Conservation (phyloP, 2,113 vertebrate species). For the Solenodon paradoxus region DNA sequence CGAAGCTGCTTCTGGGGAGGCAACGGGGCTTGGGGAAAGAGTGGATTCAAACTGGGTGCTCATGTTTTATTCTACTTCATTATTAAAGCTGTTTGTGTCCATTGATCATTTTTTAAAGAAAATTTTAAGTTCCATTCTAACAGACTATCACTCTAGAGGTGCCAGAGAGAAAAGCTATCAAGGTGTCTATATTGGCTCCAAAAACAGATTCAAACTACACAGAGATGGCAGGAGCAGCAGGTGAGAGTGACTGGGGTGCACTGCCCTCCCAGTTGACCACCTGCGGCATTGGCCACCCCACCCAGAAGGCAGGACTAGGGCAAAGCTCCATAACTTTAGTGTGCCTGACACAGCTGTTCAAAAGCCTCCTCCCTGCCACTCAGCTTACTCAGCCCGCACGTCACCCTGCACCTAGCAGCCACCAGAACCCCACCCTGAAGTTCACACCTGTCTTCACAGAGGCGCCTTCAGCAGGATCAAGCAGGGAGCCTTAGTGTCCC, state of each 20-base stretch:
- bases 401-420: too few species aligned
- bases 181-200: not conserved
- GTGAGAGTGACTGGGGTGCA: not conserved
- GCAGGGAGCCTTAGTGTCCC: not conserved
- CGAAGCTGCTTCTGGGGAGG: not conserved
- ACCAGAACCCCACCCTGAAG: not conserved
- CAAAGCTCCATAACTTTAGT: not conserved
- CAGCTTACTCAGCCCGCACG: too few species aligned
- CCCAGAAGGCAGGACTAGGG: not conserved
- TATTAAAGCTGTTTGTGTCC: not conserved
- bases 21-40: not conserved
- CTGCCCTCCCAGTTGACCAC: not conserved
- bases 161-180: not conserved
- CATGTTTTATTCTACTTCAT: not conserved
- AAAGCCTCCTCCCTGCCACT: not conserved
- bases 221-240: not conserved
- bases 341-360: not conserved
- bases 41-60: not conserved
- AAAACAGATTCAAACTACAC: not conserved
- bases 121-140: not conserved
- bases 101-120: not conserved
- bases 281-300: not conserved
- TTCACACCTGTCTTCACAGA: not conserved
- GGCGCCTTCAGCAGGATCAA: not conserved
- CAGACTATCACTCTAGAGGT: not conserved